Conservation (phyloP, 2,113 vertebrate genomes). For the Corythoichthys haematopterus region DNA sequence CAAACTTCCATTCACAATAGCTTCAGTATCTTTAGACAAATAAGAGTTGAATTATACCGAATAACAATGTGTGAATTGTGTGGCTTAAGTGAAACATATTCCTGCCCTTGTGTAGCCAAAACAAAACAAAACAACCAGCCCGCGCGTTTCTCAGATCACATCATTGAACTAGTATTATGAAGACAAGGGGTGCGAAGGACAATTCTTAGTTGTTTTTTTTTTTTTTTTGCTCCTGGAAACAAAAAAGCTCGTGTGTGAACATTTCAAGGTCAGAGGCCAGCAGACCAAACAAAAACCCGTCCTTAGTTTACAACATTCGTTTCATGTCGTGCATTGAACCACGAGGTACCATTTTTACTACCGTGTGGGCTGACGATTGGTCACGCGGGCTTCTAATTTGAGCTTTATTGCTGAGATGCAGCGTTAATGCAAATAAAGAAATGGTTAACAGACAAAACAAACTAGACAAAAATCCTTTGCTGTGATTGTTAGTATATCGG, state of each 20-base stretch:
- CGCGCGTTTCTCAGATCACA: constrained; percentile 62
- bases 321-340: constrained; percentile 42
- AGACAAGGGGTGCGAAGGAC: constrained; percentile 54
- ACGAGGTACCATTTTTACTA: constrained; percentile 53
- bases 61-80: constrained; percentile 57
- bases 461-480: too few species aligned
- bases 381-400: constrained; percentile 14
- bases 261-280: constrained; percentile 36
- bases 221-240: constrained; percentile 51
- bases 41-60: constrained; percentile 12
- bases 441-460: background rate
- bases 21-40: constrained; percentile 42
- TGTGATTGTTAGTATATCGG: too few species aligned
- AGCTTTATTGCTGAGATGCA: background rate
- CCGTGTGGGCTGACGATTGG: constrained; percentile 17
- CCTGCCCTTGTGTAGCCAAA: constrained; percentile 35
- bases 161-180: constrained; percentile 57
- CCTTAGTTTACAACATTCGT: constrained; percentile 62
- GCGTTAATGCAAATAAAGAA: background rate
- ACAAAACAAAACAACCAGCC: constrained; percentile 50
- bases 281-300: constrained; percentile 56
- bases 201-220: constrained; percentile 21
- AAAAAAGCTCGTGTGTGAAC: constrained; percentile 61
- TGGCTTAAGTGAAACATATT: constrained; percentile 35
- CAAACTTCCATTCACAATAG: constrained; percentile 50